phyloP scores from a whole-genome alignment of 2,113 vertebrate species.

The Albula goreensis region DNA sequence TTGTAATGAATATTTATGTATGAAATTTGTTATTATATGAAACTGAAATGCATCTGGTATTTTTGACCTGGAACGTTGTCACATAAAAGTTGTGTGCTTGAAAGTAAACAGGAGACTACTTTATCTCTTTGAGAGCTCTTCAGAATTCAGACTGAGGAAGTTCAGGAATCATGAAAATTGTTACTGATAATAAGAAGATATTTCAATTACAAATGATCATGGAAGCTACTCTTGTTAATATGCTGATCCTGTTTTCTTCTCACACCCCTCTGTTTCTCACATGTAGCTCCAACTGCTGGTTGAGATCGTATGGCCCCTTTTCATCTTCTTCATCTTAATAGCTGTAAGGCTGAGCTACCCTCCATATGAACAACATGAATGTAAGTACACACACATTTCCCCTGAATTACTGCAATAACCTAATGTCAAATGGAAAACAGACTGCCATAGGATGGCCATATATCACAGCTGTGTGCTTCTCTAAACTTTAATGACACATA shows the following conservation, averaged over 20 bases:
- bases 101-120: background rate
- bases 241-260: conserved; percentile 36
- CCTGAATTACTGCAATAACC: background rate
- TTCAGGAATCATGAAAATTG: background rate
- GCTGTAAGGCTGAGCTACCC: conserved; percentile 89
- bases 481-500: background rate
- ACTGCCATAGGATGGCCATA: background rate
- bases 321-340: conserved; percentile 97
- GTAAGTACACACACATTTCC: conserved; percentile 74
- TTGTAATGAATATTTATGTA: background rate
- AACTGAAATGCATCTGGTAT: background rate
- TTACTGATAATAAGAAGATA: too few species aligned
- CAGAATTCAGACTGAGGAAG: background rate
- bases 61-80: background rate
- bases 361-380: conserved; percentile 95
- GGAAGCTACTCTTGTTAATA: conserved; percentile 10
- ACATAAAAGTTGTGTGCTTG: background rate
- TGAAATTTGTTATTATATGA: background rate
- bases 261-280: conserved; percentile 32
- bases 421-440: background rate
- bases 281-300: conserved; percentile 86
- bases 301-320: conserved; percentile 91
- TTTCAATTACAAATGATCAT: too few species aligned
- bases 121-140: background rate
- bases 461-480: background rate